phyloP scores from a whole-genome alignment of 2,888 invertebrate species.

The Scaptomyza cyrtandrae region DNA sequence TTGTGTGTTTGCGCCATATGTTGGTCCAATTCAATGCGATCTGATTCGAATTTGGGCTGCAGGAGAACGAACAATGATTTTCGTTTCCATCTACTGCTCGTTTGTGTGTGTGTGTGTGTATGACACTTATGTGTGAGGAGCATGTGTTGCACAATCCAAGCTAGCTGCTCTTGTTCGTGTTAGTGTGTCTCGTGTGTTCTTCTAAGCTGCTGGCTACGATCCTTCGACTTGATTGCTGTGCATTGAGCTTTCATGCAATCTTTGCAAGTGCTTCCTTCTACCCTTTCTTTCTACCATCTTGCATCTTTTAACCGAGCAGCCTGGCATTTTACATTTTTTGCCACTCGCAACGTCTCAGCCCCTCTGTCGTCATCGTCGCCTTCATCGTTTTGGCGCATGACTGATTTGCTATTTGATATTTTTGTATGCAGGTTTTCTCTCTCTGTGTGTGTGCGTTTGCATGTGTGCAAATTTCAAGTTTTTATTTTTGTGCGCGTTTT shows the following conservation, averaged over 20 bases:
- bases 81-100: neutral
- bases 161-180: neutral
- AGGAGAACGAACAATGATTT: neutral
- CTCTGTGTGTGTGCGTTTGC: conserved; percentile 20
- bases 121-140: neutral
- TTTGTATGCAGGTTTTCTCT: conserved; percentile 33
- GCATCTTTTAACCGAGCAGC: conserved; percentile 1
- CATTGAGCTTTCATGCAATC: conserved; percentile 26
- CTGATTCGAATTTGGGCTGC: conserved; percentile 4
- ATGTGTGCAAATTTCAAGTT: conserved; percentile 57
- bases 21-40: conserved; percentile 20
- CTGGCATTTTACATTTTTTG: neutral
- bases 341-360: neutral
- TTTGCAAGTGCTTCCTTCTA: conserved; percentile 1
- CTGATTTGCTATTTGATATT: conserved; percentile 81
- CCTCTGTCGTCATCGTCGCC: conserved; percentile 30
- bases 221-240: conserved; percentile 12
- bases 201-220: conserved; percentile 27
- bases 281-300: neutral
- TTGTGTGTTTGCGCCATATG: conserved; percentile 41
- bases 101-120: neutral
- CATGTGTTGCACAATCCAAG: neutral
- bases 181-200: neutral
- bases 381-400: conserved; percentile 61
- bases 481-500: conserved; percentile 52